Base-by-base conservation (phyloP, 2,113 vertebrate species). In the Peromyscus leucopus region DNA sequence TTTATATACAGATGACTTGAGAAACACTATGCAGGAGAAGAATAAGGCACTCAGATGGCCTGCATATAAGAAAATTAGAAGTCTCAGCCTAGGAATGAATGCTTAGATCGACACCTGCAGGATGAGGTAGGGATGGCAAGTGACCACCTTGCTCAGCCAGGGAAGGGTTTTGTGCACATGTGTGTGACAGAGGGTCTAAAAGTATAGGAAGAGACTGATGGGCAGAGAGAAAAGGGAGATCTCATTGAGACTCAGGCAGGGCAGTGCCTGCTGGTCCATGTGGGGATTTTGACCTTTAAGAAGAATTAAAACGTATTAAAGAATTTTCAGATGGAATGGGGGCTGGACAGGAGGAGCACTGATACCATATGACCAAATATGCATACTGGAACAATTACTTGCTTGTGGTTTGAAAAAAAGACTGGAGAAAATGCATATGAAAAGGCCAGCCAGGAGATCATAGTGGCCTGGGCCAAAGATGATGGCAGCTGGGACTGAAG, bases 271-370 rank as follows among this genome's bases (percentile, higher is more conserved):
- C 21, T 11, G 46, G 85, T 28, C 11, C 22, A 22, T 5, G 5
- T 10, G 21, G 83, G 87, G 31, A 55, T 74, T 71, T 48, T 78
- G 39, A 59, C 2, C 26, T 87, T 91, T 79, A 83, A 84, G 71
- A 90, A 76, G 13, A 67, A 51, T 65, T 85, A 91, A 88, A 89
- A n/a, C 42, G 5, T 88, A 42, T 17, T 46, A 55, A 92, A 42
- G 51, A 28, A 78, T n/a, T 90, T 88, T 48, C 89, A 93, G 7
- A 91, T 80, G 75, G 16, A 95, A 79, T 59, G 51, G 26, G 46
- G 36, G 13, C 76, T 89, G 11, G 28, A 2, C 3, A 67, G 51
- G 74, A 76, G 8, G 28, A 93, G 4, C 19, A 28, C 42, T 9
- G 19, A 90, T n/a, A 93, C 85, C 31, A 51, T 22, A 15, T 55